Conservation (phyloP, 2,113 vertebrate genomes). For the Hypocryptadius cinnamomeus region DNA sequence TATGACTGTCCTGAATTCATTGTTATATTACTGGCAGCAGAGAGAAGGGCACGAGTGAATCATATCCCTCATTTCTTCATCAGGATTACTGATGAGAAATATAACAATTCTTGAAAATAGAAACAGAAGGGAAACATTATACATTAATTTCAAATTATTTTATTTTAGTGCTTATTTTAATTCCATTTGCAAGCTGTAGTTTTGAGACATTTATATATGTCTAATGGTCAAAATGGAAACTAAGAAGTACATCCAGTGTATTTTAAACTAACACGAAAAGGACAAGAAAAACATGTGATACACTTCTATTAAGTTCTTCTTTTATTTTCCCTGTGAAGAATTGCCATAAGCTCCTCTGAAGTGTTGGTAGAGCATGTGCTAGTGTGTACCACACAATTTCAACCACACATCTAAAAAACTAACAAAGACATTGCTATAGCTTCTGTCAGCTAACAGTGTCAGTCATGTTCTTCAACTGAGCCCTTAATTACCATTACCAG, state of each 20-base stretch:
- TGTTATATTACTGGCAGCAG: neutral
- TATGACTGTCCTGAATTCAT: neutral
- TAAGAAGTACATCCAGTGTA: neutral
- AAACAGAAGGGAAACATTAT: neutral
- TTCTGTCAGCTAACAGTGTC: neutral
- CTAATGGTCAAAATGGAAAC: neutral
- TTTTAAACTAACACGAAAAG: neutral
- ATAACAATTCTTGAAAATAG: neutral
- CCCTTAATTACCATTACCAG: neutral
- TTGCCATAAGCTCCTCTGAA: neutral
- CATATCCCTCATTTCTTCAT: neutral
- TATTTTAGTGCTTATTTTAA: neutral
- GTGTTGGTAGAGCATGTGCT: neutral
- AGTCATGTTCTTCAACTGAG: neutral
- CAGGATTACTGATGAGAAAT: neutral
- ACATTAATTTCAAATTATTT: neutral
- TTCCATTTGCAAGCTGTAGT: neutral
- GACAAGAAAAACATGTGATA: neutral
- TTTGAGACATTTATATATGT: neutral
- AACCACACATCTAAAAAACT: neutral
- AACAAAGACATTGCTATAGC: neutral
- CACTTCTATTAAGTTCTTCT: neutral
- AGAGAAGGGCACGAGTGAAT: neutral
- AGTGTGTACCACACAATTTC: neutral
- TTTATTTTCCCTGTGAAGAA: neutral